A percentile compares a stretch with the other conserved stretches of the same genome.
Evolutionary conservation across 1,140 invertebrate genomes (phyloP).

Genomic region (Acromyrmex echinatior): DNA sequence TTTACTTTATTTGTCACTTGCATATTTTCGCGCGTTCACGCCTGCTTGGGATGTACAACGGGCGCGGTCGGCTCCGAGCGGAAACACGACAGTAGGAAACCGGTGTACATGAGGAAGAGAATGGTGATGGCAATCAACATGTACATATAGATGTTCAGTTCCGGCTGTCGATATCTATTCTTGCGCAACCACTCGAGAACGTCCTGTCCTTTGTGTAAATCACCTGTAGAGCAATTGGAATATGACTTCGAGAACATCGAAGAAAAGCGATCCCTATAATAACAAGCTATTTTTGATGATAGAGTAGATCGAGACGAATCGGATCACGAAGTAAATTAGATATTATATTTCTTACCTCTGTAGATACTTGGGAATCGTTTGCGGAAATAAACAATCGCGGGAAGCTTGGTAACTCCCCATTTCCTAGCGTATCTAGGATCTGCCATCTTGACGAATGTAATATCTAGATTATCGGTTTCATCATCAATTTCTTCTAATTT

Average conservation of each 20-base stretch:
- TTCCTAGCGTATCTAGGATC: slow-evolving; percentile 96
- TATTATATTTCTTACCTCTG: slow-evolving; percentile 89
- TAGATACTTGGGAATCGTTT: slow-evolving; percentile 97
- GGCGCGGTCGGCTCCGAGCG: slow-evolving; percentile 88
- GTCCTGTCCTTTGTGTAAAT: slow-evolving; percentile 93
- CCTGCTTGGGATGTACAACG: slow-evolving; percentile 89
- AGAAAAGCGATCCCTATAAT: neutral
- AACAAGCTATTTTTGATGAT: neutral
- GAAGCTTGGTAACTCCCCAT: slow-evolving; percentile 97
- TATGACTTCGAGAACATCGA: neutral
- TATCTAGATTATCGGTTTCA: slow-evolving; percentile 97
- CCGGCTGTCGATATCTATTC: slow-evolving; percentile 96
- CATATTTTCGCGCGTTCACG: slow-evolving; percentile 83
- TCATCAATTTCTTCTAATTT: slow-evolving; percentile 97
- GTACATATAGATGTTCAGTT: slow-evolving; percentile 98
- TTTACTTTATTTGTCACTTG: slow-evolving; percentile 43
- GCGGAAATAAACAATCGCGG: slow-evolving; percentile 97
- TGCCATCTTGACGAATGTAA: slow-evolving; percentile 98
- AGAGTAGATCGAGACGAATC: too few species aligned
- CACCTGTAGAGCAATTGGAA: slow-evolving; percentile 87
- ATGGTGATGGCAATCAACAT: slow-evolving; percentile 94
- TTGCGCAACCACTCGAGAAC: slow-evolving; percentile 98
- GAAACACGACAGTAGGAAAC: slow-evolving; percentile 96
- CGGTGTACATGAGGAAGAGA: slow-evolving; percentile 95
- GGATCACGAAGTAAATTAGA: too few species aligned